Conservation (phyloP, 2,797 vertebrate genomes). For the Lacerta bilineata region DNA sequence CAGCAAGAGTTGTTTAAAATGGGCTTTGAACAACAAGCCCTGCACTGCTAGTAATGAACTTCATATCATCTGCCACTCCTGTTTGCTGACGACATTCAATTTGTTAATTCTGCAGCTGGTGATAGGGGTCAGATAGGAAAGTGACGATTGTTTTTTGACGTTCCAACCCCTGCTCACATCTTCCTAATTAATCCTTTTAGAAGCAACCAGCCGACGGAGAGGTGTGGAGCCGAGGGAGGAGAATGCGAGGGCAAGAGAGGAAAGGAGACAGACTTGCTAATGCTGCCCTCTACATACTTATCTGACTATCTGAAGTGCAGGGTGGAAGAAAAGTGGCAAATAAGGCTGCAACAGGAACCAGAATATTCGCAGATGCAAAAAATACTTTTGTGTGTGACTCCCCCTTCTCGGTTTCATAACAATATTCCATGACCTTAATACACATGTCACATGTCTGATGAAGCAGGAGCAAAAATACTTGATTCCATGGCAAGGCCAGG, state of each 20-base stretch:
- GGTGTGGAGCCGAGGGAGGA: constrained; percentile 65
- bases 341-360: constrained; percentile 2
- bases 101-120: constrained; percentile 87
- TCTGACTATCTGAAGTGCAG: constrained; percentile 13
- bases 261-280: constrained; percentile 48
- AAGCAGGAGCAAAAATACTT: constrained; percentile 3
- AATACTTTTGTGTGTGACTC: no score
- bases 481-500: neutral
- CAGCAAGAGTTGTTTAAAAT: constrained; percentile 85
- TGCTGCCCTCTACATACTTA: constrained; percentile 45
- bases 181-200: constrained; percentile 86
- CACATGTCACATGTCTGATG: neutral
- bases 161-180: constrained; percentile 84
- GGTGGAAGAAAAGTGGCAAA: constrained; percentile 16
- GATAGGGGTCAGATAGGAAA: constrained; percentile 86
- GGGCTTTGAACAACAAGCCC: constrained; percentile 80
- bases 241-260: constrained; percentile 56
- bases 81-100: constrained; percentile 86
- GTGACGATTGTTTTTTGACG: constrained; percentile 85
- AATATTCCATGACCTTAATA: neutral
- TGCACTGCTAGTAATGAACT: constrained; percentile 81
- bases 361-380: neutral
- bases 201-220: constrained; percentile 80
- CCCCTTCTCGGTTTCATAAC: neutral
- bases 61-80: constrained; percentile 83